A percentile compares a stretch with the other conserved stretches of the same genome.
These are phyloP conservation scores for Lerema accius DNA, from an alignment of 1,140 invertebrate species.

Conservation along the genomic window DNA sequence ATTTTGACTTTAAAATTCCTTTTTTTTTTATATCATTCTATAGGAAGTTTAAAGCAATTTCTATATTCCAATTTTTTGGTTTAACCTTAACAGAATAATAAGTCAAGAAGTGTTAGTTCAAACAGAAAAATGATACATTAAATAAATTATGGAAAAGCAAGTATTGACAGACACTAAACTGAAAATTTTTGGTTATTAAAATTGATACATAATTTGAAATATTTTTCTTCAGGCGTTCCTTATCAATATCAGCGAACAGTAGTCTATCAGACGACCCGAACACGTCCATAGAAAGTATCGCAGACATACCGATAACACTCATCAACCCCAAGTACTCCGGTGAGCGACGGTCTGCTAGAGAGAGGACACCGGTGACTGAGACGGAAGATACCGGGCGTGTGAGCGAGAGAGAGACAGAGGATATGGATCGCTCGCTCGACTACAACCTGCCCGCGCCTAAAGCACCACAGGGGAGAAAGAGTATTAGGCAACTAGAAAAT, in stretches of 20 bases:
- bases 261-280: constrained; percentile 72
- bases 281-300: constrained; percentile 72
- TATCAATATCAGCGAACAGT: constrained; percentile 71
- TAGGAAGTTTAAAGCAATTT: too few relatives aligned
- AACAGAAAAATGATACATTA: too few relatives aligned
- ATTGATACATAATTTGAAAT: too few relatives aligned
- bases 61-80: too few relatives aligned
- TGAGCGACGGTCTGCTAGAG: constrained; percentile 35
- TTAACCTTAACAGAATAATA: too few relatives aligned
- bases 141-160: too few relatives aligned
- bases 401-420: constrained; percentile 19
- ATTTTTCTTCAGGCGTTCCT: constrained; percentile 52
- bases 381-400: neutral
- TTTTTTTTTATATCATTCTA: too few relatives aligned
- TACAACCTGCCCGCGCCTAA: constrained; percentile 39
- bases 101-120: too few relatives aligned
- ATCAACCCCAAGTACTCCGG: constrained; percentile 64
- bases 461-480: constrained; percentile 57
- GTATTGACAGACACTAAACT: too few relatives aligned
- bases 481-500: constrained; percentile 51
- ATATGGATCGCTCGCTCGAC: constrained; percentile 23
- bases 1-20: too few relatives aligned
- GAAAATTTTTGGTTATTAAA: too few relatives aligned
- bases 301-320: constrained; percentile 67
- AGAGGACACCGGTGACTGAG: constrained; percentile 25